Conservation (phyloP, 2,888 invertebrate species). For the Spilosoma lubricipeda region DNA sequence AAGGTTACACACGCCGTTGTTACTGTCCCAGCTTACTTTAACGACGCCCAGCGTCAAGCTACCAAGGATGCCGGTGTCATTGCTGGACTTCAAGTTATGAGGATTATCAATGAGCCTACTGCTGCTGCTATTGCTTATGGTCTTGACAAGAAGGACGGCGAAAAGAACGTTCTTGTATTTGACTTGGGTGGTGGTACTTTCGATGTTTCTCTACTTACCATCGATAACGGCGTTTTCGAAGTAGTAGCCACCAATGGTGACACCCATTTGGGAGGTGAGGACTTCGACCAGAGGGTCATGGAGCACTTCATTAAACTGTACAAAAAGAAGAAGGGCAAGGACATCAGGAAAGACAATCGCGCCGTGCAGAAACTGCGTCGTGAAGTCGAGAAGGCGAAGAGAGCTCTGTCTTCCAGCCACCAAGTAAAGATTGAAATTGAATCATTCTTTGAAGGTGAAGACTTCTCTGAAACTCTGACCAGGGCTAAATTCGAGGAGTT, state of each 20-base stretch:
- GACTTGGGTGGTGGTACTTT: conserved; percentile 99
- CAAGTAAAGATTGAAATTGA: conserved; percentile 99
- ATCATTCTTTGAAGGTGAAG: conserved; percentile 98
- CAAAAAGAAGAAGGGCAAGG: conserved; percentile 99
- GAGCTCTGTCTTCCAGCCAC: conserved; percentile 97
- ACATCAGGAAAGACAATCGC: conserved; percentile 97
- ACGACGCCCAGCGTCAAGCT: conserved; percentile 99
- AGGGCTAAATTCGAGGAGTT: conserved; percentile 99
- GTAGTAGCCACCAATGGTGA: conserved; percentile 97
- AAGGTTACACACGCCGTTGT: conserved; percentile 93
- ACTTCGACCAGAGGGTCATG: conserved; percentile 99
- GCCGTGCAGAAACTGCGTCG: conserved; percentile 98
- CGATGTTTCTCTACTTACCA: conserved; percentile 98
- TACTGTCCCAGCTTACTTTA: conserved; percentile 99
- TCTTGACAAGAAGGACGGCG: conserved; percentile 98
- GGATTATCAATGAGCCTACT: conserved; percentile 99
- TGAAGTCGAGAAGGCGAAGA: conserved; percentile 99
- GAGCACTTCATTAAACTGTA: conserved; percentile 99
- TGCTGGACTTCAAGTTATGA: conserved; percentile 96
- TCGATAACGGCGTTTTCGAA: conserved; percentile 99
- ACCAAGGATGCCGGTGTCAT: conserved; percentile 99
- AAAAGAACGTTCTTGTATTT: conserved; percentile 99
- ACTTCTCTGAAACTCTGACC: conserved; percentile 99
- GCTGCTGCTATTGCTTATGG: conserved; percentile 99
- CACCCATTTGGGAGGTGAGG: conserved; percentile 99